Base-by-base conservation (phyloP, 2,113 vertebrate genomes). In the Stegostoma tigrinum region DNA sequence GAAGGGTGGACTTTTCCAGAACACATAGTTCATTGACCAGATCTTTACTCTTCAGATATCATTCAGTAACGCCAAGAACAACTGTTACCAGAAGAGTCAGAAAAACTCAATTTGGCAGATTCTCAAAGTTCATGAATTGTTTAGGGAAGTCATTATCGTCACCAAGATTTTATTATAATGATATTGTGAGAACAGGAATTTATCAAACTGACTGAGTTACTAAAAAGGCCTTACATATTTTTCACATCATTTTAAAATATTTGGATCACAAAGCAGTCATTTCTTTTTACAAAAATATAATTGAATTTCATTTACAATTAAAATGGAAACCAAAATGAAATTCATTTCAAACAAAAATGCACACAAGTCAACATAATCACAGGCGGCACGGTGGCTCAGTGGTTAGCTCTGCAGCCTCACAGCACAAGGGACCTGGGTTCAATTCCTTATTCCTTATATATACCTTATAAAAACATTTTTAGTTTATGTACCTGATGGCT, bases 291-390 rank as follows among this genome's bases (percentile, higher is more conserved):
- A 72, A 95, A 93, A 72, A 95, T 23, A 70, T 48, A 55, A 61
- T 12, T 75, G 94, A 95, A 95, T 95, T 95, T 72, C 94, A 95
- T 72, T 95, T 95, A 95, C 67, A 95, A 95, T 72, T 42, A 95
- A 95, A 95, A 94, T 45, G 91, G 70, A 94, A 94, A 95, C 68
- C 10, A 45, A 95, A 95, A 95, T 95, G 38, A 95, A 95, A 95
- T 95, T 48, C 67, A 95, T 72, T 95, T 72, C 94, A 70, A 48
- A 94, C 45, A 94, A 70, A 94, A 94, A 95, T 52, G 45, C 30
- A 75, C 45, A 72, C 68, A 95, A 45, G 42, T 94, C 38, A 94
- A 94, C 68, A 52, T 95, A 52, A 95, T 75, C 94, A 72, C 67
- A 52, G 75, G 48, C n/a, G n/a, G n/a, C n/a, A n/a, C n/a, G n/a